Percentiles rank a stretch among this genome's conserved stretches.
Evolutionary conservation across 2,113 vertebrate species (phyloP).

Genomic region (Dunckerocampus dactyliophorus): DNA sequence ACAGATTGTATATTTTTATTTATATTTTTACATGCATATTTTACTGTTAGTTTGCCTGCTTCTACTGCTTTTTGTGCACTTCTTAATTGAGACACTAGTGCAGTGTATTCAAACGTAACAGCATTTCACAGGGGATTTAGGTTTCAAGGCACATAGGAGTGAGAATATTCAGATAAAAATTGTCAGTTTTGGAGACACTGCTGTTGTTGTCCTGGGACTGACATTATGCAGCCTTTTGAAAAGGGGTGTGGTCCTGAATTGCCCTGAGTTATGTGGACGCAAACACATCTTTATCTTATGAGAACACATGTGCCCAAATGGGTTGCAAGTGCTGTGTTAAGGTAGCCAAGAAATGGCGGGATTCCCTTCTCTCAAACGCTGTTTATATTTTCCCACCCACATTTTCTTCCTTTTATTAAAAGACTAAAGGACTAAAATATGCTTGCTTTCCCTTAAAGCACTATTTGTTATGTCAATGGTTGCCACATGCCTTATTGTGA

Average conservation of each 20-base stretch:
- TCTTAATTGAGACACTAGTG: too few species aligned
- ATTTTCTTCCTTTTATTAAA: not conserved
- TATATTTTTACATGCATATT: too few species aligned
- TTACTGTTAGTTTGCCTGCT: too few species aligned
- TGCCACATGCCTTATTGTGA: not conserved
- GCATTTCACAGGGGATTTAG: too few species aligned
- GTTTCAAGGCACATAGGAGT: not conserved
- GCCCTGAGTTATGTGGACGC: constrained; percentile 29
- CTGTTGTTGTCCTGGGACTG: not conserved
- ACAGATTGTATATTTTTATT: too few species aligned
- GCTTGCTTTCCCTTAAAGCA: not conserved
- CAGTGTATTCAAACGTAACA: too few species aligned
- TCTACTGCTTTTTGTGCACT: too few species aligned
- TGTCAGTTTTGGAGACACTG: not conserved
- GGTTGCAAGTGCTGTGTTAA: constrained; percentile 9
- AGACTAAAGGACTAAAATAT: not conserved
- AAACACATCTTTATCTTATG: constrained; percentile 61
- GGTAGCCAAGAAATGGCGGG: constrained; percentile 7
- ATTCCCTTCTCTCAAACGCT: constrained; percentile 26
- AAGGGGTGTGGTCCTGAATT: constrained; percentile 38
- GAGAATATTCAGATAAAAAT: not conserved
- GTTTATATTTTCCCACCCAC: not conserved
- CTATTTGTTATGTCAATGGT: not conserved
- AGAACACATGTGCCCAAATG: constrained; percentile 48
- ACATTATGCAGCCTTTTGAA: constrained; percentile 25